Evolutionary conservation across 2,888 invertebrate genomes (phyloP).

Genomic region (Hetaerina titia): DNA sequence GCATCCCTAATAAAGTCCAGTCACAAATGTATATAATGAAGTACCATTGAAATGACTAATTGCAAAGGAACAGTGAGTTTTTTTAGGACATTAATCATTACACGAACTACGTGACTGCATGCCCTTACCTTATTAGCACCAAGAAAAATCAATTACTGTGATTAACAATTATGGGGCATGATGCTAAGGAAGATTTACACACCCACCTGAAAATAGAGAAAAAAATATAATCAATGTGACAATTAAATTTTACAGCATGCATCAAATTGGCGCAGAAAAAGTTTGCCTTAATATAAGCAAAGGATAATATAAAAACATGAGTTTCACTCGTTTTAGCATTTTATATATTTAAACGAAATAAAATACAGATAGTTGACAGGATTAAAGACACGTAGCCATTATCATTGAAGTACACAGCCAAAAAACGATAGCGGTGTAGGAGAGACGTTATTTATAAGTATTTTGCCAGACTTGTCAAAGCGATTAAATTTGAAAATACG

Average conservation of each 20-base stretch:
- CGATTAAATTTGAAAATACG: no score
- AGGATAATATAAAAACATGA: no score
- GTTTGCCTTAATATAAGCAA: no score
- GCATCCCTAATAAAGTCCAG: not conserved
- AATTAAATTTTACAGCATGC: not conserved
- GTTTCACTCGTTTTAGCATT: no score
- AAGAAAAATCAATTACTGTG: not conserved
- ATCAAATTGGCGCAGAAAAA: no score
- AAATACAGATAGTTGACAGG: no score
- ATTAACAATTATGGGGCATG: not conserved
- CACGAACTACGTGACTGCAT: not conserved
- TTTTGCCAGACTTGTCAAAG: no score
- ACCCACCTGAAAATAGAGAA: conserved; percentile 11
- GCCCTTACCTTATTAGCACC: not conserved
- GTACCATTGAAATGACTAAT: not conserved
- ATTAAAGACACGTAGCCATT: no score
- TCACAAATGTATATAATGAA: not conserved
- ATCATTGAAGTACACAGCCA: no score
- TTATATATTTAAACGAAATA: no score
- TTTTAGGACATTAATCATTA: not conserved
- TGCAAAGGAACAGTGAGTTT: not conserved
- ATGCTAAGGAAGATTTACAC: not conserved
- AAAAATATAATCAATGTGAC: not conserved
- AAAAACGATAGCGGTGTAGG: no score
- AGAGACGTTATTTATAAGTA: no score